Conservation (phyloP, 2,888 invertebrate genomes). For the Polydrusus tereticollis region DNA sequence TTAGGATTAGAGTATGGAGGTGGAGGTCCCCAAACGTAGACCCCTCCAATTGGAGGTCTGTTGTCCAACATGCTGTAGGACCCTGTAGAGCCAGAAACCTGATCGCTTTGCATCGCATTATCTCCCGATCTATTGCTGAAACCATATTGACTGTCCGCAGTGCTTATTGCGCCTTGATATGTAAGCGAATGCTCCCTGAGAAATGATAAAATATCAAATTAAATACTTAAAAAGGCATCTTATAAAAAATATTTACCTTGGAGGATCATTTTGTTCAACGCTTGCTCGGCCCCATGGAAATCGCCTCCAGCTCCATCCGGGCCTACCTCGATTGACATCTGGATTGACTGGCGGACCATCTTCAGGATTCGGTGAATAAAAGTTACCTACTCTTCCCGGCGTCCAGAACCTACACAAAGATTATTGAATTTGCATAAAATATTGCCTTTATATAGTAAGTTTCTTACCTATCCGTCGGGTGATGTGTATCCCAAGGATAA, state of each 20-base stretch:
- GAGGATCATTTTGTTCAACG: slow-evolving; percentile 62
- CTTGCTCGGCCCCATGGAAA: slow-evolving; percentile 78
- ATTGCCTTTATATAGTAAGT: too few species aligned
- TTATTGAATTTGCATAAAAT: not conserved
- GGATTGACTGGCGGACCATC: slow-evolving; percentile 60
- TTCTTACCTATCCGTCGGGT: slow-evolving; percentile 64
- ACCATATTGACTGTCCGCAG: slow-evolving; percentile 88
- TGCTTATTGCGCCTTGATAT: slow-evolving; percentile 76
- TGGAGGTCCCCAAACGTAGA: slow-evolving; percentile 87
- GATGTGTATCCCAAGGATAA: slow-evolving; percentile 72
- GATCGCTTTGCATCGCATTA: slow-evolving; percentile 59
- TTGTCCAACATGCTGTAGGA: slow-evolving; percentile 73
- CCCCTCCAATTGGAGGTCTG: slow-evolving; percentile 66
- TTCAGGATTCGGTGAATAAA: slow-evolving; percentile 86
- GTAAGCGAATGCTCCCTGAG: slow-evolving; percentile 68
- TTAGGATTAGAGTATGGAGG: slow-evolving; percentile 90
- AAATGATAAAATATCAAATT: slow-evolving; percentile 17
- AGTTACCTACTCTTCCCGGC: slow-evolving; percentile 79
- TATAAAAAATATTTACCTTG: slow-evolving; percentile 57
- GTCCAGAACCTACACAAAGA: slow-evolving; percentile 69
- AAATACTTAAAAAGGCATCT: not conserved
- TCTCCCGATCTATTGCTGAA: slow-evolving; percentile 71
- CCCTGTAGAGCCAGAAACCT: slow-evolving; percentile 64
- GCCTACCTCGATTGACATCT: slow-evolving; percentile 58
- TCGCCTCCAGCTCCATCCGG: slow-evolving; percentile 74